Conservation (phyloP, 2,888 invertebrate species). For the Liopterus haemorrhoidalis region DNA sequence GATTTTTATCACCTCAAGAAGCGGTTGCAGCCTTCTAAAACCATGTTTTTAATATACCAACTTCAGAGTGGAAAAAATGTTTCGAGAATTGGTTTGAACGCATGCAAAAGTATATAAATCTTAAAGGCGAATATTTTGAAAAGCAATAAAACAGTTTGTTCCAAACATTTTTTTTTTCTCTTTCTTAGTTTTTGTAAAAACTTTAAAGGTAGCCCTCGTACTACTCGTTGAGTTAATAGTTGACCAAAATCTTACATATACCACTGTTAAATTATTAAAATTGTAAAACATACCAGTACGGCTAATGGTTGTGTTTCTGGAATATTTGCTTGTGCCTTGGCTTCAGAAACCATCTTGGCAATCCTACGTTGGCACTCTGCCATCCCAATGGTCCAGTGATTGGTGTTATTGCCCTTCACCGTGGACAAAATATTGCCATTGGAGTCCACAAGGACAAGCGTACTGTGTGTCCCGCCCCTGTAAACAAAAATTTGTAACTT, state of each 20-base stretch:
- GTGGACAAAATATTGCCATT: slow-evolving; percentile 62
- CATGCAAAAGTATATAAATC: too few species aligned
- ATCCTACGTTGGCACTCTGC: slow-evolving; percentile 71
- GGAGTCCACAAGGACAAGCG: slow-evolving; percentile 67
- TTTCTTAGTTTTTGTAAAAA: too few species aligned
- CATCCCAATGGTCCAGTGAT: slow-evolving; percentile 80
- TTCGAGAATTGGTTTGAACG: too few species aligned
- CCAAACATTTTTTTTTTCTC: too few species aligned
- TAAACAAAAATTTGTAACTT: slow-evolving; percentile 31
- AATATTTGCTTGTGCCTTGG: slow-evolving; percentile 59
- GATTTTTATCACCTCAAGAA: too few species aligned
- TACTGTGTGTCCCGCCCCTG: slow-evolving; percentile 84
- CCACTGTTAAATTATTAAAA: slow-evolving; percentile 7
- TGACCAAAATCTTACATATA: slow-evolving; percentile 9
- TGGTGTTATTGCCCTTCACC: slow-evolving; percentile 67
- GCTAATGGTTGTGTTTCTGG: slow-evolving; percentile 54
- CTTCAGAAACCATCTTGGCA: slow-evolving; percentile 63
- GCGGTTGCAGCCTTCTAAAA: too few species aligned
- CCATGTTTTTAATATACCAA: too few species aligned
- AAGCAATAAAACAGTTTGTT: too few species aligned
- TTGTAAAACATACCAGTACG: slow-evolving; percentile 56
- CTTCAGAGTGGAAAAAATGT: too few species aligned
- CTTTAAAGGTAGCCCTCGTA: too few species aligned
- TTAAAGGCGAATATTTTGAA: too few species aligned
- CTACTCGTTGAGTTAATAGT: slow-evolving; percentile 2